Evolutionary conservation across 2,113 vertebrate species (phyloP).

Genomic region (Serinus canaria): DNA sequence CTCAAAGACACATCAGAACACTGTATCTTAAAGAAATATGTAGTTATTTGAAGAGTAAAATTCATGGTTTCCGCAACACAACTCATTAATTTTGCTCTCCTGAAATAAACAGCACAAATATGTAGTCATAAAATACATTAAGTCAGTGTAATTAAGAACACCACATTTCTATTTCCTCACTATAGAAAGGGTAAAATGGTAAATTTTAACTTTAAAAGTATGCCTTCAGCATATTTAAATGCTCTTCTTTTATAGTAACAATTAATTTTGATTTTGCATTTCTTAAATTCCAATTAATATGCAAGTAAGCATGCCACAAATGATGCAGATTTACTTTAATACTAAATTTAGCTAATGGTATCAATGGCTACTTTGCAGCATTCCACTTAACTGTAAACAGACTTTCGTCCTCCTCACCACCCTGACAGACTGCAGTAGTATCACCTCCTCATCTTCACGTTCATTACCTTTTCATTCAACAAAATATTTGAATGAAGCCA

Average conservation of each 20-base stretch:
- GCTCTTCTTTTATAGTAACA: neutral
- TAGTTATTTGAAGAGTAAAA: neutral
- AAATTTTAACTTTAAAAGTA: neutral
- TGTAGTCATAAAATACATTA: neutral
- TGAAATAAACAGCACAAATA: neutral
- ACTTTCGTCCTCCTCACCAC: neutral
- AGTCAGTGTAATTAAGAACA: neutral
- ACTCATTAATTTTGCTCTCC: neutral
- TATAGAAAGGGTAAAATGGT: neutral
- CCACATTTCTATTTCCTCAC: neutral
- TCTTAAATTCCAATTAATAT: neutral
- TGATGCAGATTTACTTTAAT: neutral
- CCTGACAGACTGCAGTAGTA: neutral
- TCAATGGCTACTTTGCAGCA: neutral
- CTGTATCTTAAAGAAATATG: neutral
- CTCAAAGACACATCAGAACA: neutral
- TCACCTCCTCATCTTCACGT: neutral
- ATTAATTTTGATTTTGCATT: accelerated
- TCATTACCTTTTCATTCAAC: neutral
- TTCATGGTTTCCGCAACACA: neutral
- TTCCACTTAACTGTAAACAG: neutral
- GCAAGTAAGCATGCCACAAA: neutral
- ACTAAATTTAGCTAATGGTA: neutral
- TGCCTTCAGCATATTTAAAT: neutral
- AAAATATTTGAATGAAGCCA: neutral